Base-by-base conservation (phyloP, 2,113 vertebrate species). In the Spilogale gracilis region DNA sequence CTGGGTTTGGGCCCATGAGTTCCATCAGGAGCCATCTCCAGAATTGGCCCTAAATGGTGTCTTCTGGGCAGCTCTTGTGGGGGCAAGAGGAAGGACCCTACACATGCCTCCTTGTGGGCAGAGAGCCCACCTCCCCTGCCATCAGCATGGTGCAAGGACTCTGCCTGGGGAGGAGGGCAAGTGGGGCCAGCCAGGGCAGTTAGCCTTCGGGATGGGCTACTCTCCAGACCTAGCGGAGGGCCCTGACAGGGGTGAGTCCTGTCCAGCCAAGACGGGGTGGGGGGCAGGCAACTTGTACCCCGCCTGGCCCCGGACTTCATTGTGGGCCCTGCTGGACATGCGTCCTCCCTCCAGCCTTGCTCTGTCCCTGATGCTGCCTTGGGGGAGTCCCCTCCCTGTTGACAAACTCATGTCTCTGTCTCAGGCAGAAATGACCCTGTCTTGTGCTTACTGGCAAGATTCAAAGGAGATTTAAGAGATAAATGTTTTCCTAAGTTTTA, bases 401-500 rank as follows among this genome's bases (percentile, higher is more conserved):
- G 74, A 58, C 96, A 97, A 80, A 96, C 98, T 84, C 61, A 52
- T 1, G 0, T 48, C 69, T 54, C 78, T 52, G n/a, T 97, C 65
- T 88, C 88, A 60, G 96, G 95, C 98, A 96, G 96, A 93, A 96
- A 95, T 10, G 38, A 92, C 20, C 4, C 25, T 48, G 5, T 20
- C 27, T 27, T 38, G 69, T 98, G 98, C 98, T 98, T 92, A 96
- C 96, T 63, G 94, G 97, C 45, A 38, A 97, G 98, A 98, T 98
- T 97, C 99, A 98, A 98, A 98, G 97, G 97, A 98, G 95, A 97
- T 95, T 98, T 98, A 98, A 98, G 98, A 98, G 38, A 98, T 89
- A 98, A 96, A 98, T 98, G 98, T 99, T 99, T 98, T 95, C 97
- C 98, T 97, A 98, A 98, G 99, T 99, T 99, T 99, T 95, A 98